Evolutionary conservation across 2,113 vertebrate species (phyloP).

Genomic region (Hiodon tergisus): DNA sequence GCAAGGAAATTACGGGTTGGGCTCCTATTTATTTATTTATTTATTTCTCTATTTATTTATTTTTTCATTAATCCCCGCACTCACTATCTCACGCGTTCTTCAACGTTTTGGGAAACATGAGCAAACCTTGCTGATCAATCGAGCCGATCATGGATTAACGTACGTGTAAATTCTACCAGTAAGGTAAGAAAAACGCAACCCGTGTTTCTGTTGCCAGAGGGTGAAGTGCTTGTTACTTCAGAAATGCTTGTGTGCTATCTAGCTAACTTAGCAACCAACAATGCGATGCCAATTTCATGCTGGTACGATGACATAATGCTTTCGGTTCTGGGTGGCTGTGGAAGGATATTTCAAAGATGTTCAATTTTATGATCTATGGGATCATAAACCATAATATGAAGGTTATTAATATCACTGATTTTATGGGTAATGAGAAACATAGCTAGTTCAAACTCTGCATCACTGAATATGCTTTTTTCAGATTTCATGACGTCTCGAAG

Average conservation of each 20-base stretch:
- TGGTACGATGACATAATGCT: too few species aligned
- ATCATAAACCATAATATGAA: too few species aligned
- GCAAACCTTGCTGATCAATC: constrained; percentile 27
- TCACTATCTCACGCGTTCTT: constrained; percentile 28
- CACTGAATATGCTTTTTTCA: neutral
- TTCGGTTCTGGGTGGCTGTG: too few species aligned
- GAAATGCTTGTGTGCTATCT: neutral
- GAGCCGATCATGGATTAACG: constrained; percentile 45
- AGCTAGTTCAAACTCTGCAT: too few species aligned
- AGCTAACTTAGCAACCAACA: neutral
- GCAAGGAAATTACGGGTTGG: constrained; percentile 36
- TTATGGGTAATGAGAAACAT: too few species aligned
- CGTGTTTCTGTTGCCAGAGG: neutral
- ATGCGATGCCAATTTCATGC: neutral
- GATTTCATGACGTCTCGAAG: constrained; percentile 12
- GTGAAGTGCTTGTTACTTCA: neutral
- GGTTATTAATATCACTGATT: too few species aligned
- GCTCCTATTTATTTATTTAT: constrained; percentile 25
- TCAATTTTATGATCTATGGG: too few species aligned
- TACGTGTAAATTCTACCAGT: constrained; percentile 23
- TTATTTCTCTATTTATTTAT: constrained; percentile 33
- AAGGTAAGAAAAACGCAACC: constrained; percentile 34
- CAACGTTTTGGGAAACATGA: constrained; percentile 39
- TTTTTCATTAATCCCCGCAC: neutral
- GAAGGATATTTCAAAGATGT: too few species aligned